These are phyloP conservation scores for Hofmannophila pseudospretella DNA, from an alignment of 2,888 invertebrate genomes.

Conservation along the genomic window DNA sequence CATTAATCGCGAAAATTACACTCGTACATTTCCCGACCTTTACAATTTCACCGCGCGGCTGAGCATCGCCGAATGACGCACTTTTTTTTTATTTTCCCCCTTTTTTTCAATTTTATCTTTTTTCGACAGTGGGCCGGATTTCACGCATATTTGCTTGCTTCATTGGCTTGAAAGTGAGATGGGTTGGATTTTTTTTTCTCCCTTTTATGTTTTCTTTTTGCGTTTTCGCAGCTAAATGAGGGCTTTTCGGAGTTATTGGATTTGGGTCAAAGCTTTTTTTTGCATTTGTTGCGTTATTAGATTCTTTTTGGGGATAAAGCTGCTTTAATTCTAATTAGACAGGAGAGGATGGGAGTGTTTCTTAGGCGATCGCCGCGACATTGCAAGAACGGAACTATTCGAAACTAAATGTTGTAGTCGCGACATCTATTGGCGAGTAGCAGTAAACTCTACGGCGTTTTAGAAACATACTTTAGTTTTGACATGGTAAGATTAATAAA, in stretches of 20 bases:
- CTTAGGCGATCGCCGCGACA: too few species aligned
- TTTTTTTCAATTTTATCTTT: slow-evolving; percentile 62
- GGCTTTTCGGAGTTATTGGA: slow-evolving; percentile 36
- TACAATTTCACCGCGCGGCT: slow-evolving; percentile 61
- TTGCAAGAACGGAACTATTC: slow-evolving; percentile 14
- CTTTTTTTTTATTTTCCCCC: slow-evolving; percentile 37
- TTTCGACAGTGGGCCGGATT: slow-evolving; percentile 68
- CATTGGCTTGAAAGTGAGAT: slow-evolving; percentile 75
- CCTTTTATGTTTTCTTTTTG: slow-evolving; percentile 39
- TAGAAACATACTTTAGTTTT: too few species aligned
- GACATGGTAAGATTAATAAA: too few species aligned
- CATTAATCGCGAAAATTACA: too few species aligned
- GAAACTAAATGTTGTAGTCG: slow-evolving; percentile 27
- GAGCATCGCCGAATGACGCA: slow-evolving; percentile 58
- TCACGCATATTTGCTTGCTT: slow-evolving; percentile 75
- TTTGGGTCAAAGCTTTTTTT: slow-evolving; percentile 43
- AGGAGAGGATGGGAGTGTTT: too few species aligned
- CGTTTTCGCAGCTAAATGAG: slow-evolving; percentile 16
- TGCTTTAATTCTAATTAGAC: too few species aligned
- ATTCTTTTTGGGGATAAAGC: too few species aligned
- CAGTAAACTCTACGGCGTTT: too few species aligned
- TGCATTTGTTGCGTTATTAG: neutral
- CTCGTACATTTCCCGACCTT: slow-evolving; percentile 47
- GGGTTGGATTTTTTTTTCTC: slow-evolving; percentile 42
- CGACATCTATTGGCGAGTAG: slow-evolving; percentile 40